These are phyloP conservation scores for Sphyrna mokarran DNA, from an alignment of 2,113 vertebrate species.

Conservation along the genomic window DNA sequence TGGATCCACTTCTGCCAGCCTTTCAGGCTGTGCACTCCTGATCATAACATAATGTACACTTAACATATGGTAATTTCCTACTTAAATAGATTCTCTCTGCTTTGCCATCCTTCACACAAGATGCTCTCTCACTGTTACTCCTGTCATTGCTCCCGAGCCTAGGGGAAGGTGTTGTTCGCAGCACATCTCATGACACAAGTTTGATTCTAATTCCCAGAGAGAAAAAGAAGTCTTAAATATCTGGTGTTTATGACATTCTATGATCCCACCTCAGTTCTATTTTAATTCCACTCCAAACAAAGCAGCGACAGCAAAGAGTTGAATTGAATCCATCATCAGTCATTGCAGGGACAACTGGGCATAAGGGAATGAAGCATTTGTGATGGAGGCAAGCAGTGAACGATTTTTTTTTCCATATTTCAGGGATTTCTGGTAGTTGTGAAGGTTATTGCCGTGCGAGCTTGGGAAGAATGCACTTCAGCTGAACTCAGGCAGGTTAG, in stretches of 20 bases:
- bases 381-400: background rate
- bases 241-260: background rate
- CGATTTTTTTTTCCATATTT: background rate
- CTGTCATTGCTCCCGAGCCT: background rate
- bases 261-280: background rate
- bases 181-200: background rate
- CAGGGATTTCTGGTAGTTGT: background rate
- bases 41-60: background rate
- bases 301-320: background rate
- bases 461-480: background rate
- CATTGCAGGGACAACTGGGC: background rate
- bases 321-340: background rate
- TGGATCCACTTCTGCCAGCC: background rate
- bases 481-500: background rate
- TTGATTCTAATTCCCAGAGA: background rate
- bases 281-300: background rate
- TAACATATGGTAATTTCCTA: background rate
- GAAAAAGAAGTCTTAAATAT: background rate
- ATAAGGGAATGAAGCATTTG: background rate
- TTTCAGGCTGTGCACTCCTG: background rate
- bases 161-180: background rate
- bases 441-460: background rate
- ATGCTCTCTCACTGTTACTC: background rate
- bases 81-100: background rate
- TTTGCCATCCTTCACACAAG: constrained; percentile 5